Evolutionary conservation across 2,888 invertebrate species (phyloP).

Genomic region (Trachelus tabidus): DNA sequence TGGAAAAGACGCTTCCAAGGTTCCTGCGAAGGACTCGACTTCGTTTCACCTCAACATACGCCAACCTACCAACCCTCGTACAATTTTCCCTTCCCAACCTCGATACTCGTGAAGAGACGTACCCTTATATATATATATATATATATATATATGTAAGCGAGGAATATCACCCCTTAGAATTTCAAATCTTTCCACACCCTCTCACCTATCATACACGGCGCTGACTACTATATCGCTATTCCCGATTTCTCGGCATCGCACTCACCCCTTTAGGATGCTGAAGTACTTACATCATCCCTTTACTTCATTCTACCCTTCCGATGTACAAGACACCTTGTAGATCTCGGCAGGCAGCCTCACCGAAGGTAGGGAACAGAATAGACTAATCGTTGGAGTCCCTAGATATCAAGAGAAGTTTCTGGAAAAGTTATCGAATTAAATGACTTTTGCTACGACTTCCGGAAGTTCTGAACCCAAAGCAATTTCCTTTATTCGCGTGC

Average conservation of each 20-base stretch:
- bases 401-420: background rate
- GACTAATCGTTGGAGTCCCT: background rate
- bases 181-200: background rate
- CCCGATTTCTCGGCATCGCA: background rate
- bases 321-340: background rate
- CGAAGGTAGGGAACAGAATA: background rate
- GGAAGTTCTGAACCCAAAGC: background rate
- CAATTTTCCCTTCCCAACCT: background rate
- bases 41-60: background rate
- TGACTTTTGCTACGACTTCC: background rate
- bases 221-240: background rate
- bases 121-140: background rate
- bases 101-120: background rate
- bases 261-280: background rate
- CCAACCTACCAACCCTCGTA: background rate
- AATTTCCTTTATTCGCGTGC: background rate
- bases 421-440: background rate
- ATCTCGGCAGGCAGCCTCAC: background rate
- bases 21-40: constrained; percentile 1
- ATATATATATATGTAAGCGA: background rate
- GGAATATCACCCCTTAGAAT: background rate
- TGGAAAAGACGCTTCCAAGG: constrained; percentile 9
- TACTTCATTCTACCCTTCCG: background rate
- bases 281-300: background rate
- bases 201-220: background rate